A percentile compares a stretch with the other conserved stretches of the same genome.
Evolutionary conservation across 2,113 vertebrate genomes (phyloP).

Genomic region (Phainopepla nitens): DNA sequence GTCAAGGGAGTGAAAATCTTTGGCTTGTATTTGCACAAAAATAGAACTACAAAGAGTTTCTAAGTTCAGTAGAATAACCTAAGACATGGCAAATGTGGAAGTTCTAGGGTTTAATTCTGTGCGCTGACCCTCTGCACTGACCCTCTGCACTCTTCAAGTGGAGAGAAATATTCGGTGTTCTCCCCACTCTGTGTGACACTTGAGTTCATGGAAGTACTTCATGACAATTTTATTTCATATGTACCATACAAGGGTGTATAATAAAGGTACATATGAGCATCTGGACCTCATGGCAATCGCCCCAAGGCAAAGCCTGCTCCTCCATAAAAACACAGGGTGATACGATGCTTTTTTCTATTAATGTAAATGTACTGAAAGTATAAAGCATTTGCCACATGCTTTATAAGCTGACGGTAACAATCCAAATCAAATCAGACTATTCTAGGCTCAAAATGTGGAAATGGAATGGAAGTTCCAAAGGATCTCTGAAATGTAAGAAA

Average conservation of each 20-base stretch:
- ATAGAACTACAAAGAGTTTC: not conserved
- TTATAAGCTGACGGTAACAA: not conserved
- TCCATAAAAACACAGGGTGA: not conserved
- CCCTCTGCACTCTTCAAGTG: not conserved
- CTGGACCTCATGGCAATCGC: not conserved
- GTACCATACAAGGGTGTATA: accelerated
- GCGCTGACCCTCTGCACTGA: not conserved
- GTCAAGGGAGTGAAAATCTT: not conserved
- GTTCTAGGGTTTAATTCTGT: not conserved
- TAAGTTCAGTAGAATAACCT: not conserved
- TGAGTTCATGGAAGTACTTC: not conserved
- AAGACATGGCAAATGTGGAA: not conserved
- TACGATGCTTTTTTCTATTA: accelerated
- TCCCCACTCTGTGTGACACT: not conserved
- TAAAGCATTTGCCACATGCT: not conserved
- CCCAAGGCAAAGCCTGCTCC: not conserved
- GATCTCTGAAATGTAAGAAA: not conserved
- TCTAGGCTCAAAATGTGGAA: not conserved
- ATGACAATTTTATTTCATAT: not conserved
- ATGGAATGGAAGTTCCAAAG: not conserved
- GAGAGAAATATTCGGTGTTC: not conserved
- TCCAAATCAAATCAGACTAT: not conserved
- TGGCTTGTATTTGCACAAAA: not conserved
- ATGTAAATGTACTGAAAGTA: not conserved
- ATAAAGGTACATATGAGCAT: not conserved